Evolutionary conservation across 2,797 vertebrate genomes (phyloP).

Genomic region (Bradypus variegatus): DNA sequence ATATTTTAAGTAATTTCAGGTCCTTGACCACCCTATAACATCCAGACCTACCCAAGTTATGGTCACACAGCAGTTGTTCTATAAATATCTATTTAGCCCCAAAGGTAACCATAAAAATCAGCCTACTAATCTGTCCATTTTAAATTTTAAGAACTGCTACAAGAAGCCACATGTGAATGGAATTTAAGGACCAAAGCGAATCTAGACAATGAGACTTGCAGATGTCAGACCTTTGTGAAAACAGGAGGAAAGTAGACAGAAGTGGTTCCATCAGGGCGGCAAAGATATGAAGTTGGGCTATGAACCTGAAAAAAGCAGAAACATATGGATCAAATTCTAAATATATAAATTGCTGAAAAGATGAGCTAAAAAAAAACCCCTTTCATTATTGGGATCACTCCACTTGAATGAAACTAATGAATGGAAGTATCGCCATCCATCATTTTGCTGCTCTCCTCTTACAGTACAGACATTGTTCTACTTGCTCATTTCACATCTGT

Average conservation of each 20-base stretch:
- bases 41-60: not conserved
- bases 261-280: constrained; percentile 74
- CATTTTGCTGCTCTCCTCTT: not conserved
- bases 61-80: not conserved
- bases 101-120: not conserved
- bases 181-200: constrained; percentile 21
- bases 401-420: not conserved
- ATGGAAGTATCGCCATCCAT: not conserved
- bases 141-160: not conserved
- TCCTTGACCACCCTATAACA: not conserved
- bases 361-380: not conserved
- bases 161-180: not conserved
- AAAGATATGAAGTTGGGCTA: constrained; percentile 84
- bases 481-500: constrained; percentile 40
- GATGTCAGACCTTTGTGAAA: constrained; percentile 87
- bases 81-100: not conserved
- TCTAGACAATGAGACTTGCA: constrained; percentile 28
- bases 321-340: constrained; percentile 37
- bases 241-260: constrained; percentile 74
- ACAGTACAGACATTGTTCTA: not conserved
- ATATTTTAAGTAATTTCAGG: not conserved
- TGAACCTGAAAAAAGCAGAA: constrained; percentile 77
- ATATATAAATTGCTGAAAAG: not conserved
- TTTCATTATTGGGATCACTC: not conserved
- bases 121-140: not conserved